These are phyloP conservation scores for Trichopoda pennipes DNA, from an alignment of 2,888 invertebrate species.

Conservation along the genomic window DNA sequence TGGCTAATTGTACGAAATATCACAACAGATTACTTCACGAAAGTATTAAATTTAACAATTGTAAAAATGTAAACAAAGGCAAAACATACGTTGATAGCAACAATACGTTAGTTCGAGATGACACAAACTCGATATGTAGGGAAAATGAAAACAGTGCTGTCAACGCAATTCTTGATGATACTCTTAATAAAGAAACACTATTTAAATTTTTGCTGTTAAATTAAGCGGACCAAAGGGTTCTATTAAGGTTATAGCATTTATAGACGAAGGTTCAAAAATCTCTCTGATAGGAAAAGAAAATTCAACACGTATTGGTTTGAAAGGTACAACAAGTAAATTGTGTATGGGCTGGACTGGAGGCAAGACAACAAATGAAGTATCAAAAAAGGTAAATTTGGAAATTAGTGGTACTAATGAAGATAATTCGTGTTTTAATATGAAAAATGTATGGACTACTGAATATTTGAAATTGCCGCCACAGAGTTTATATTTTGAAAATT, in stretches of 20 bases:
- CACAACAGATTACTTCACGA: conserved; percentile 40
- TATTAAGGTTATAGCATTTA: conserved; percentile 47
- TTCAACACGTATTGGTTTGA: conserved; percentile 33
- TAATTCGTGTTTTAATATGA: conserved; percentile 26
- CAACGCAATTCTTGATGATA: conserved; percentile 16
- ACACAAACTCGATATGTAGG: background rate
- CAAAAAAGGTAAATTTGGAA: conserved; percentile 31
- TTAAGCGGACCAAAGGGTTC: conserved; percentile 31
- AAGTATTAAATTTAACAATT: background rate
- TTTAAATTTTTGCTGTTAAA: conserved; percentile 52
- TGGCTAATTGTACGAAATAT: conserved; percentile 1
- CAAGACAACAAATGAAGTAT: conserved; percentile 41
- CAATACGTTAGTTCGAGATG: background rate
- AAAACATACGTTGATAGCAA: background rate
- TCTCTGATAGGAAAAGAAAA: conserved; percentile 46
- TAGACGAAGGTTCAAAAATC: conserved; percentile 61
- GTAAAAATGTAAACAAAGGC: conserved; percentile 3
- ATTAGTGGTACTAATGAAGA: conserved; percentile 1
- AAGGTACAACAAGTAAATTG: conserved; percentile 23
- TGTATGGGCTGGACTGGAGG: conserved; percentile 38
- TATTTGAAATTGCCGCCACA: conserved; percentile 42
- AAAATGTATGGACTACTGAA: conserved; percentile 41
- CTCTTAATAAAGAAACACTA: conserved; percentile 11
- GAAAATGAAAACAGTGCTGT: conserved; percentile 28
- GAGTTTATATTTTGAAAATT: conserved; percentile 17